A percentile compares a stretch with the other conserved stretches of the same genome.
Conservation (phyloP, 2,113 vertebrate species). For the Monarcha castaneiventris region DNA sequence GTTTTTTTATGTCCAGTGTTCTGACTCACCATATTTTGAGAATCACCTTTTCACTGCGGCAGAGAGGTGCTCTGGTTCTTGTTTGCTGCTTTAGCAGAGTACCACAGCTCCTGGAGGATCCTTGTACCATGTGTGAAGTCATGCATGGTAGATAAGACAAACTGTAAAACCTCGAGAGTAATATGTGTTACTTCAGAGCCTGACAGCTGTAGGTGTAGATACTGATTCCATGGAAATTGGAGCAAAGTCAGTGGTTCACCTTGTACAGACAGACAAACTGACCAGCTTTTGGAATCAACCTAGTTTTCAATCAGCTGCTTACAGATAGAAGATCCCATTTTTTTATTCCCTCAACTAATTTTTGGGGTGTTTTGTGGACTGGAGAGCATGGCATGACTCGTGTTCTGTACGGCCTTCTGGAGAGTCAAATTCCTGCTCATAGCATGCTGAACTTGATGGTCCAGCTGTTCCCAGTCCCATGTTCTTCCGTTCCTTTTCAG, state of each 20-base stretch:
- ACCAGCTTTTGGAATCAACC: not conserved
- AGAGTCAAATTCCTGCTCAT: not conserved
- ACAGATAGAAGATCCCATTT: not conserved
- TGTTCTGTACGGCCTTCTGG: not conserved
- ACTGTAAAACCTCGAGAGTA: not conserved
- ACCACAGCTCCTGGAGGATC: not conserved
- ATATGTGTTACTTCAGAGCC: not conserved
- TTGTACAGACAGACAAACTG: not conserved
- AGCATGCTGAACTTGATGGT: not conserved
- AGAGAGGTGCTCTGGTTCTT: not conserved
- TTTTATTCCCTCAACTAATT: not conserved
- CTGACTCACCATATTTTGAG: rapidly evolving
- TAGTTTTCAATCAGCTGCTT: not conserved
- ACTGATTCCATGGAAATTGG: not conserved
- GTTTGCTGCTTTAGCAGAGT: not conserved
- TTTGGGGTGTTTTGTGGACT: not conserved
- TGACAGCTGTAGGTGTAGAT: not conserved
- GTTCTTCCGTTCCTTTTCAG: rapidly evolving
- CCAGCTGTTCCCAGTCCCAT: not conserved
- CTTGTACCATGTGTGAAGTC: not conserved
- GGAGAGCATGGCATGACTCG: not conserved
- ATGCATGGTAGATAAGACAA: not conserved
- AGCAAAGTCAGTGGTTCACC: not conserved
- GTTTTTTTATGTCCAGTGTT: not conserved
- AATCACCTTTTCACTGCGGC: not conserved